phyloP scores from a whole-genome alignment of 2,797 vertebrate species.

The Melanotaenia trifasciata region DNA sequence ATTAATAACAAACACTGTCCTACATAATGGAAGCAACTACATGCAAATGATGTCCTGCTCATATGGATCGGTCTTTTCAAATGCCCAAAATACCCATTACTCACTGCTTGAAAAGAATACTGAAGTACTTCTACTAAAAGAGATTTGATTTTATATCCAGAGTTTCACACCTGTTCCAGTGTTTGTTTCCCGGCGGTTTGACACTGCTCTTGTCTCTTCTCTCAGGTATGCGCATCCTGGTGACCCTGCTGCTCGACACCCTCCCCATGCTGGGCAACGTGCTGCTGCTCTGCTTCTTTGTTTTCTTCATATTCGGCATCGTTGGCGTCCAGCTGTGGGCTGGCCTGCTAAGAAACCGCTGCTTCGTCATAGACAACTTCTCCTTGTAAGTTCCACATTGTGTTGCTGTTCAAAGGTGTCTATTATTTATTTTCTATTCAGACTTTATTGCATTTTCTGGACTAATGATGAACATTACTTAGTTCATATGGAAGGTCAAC shows the following conservation, averaged over 20 bases:
- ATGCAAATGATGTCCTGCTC: neutral
- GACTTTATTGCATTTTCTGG: neutral
- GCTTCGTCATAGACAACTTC: constrained; percentile 92
- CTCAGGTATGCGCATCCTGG: constrained; percentile 97
- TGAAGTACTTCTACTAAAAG: neutral
- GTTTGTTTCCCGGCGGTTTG: constrained; percentile 12
- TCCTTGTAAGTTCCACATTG: constrained; percentile 89
- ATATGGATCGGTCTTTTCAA: no score
- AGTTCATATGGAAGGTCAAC: neutral
- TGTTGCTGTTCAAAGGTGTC: neutral
- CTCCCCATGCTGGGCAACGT: constrained; percentile 98
- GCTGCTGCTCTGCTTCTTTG: constrained; percentile 97
- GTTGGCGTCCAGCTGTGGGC: constrained; percentile 98
- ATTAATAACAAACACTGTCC: no score
- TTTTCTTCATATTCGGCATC: constrained; percentile 99
- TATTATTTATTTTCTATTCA: no score
- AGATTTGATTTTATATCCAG: neutral
- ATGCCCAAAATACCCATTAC: no score
- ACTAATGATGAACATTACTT: neutral
- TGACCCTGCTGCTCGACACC: constrained; percentile 96
- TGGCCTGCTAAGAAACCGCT: constrained; percentile 90
- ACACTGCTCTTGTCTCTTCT: constrained; percentile 23
- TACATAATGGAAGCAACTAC: no score
- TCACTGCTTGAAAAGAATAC: neutral
- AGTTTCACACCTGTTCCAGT: neutral